Conservation (phyloP, 2,113 vertebrate species). For the Ciconia maguari region DNA sequence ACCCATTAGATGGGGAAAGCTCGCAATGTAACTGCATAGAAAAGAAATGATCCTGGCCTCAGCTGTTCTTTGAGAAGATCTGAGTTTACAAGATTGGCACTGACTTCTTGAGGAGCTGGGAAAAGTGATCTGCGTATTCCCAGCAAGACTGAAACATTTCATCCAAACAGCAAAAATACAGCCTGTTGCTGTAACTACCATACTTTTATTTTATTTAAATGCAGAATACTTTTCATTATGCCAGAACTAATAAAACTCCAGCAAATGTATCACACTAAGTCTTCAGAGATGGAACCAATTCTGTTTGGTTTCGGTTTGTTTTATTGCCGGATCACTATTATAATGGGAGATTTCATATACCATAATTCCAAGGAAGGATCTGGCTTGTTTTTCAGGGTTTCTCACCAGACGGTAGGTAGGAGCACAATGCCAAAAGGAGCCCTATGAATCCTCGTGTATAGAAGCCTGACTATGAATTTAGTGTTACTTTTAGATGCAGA, state of each 20-base stretch:
- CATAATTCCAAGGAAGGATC: neutral
- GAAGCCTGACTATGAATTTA: neutral
- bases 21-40: neutral
- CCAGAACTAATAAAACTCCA: slow-evolving; percentile 2
- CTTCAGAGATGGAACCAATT: neutral
- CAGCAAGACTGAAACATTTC: neutral
- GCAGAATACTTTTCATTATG: neutral
- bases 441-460: neutral
- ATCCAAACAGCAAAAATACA: slow-evolving; percentile 26
- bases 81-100: slow-evolving; percentile 36
- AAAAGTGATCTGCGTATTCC: slow-evolving; percentile 30
- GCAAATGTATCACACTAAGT: neutral
- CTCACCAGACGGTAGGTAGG: neutral
- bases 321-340: neutral
- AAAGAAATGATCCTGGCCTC: neutral
- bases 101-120: slow-evolving; percentile 9
- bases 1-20: neutral
- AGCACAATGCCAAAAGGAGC: neutral
- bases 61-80: neutral
- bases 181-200: slow-evolving; percentile 21
- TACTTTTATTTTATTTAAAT: slow-evolving; percentile 17
- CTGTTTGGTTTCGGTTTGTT: neutral
- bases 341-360: neutral
- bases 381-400: neutral
- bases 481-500: neutral